Evolutionary conservation across 2,113 vertebrate species (phyloP), one percentile per base, ranked within the genome.

Genomic region (Cyprinodon brontotheroides): DNA sequence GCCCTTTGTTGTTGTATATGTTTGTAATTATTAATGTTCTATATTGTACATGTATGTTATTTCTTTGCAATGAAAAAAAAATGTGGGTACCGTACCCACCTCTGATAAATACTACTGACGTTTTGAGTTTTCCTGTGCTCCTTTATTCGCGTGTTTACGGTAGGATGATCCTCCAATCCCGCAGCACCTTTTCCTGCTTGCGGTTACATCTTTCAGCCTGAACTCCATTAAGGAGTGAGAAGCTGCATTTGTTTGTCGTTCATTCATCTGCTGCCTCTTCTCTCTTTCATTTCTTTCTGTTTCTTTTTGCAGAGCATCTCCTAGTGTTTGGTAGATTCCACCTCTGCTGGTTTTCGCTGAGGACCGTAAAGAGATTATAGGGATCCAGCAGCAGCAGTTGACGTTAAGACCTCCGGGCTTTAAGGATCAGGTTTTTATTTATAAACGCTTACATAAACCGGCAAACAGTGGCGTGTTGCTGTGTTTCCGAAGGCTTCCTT

Each of bases 81-180:
- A 29, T 29, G 29, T 29, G 29, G 29, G 29, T 29, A 29, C 29
- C 29, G 29, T 29, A 29, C 29, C 29, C 29, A 29, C 29, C 29
- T 29, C 29, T 29, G 29, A 29, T 9, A n/a, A 57, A n/a, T 2
- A 57, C 6, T 9, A 8, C 47, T 17, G 48, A 50, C 29, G 48
- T 15, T 78, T 75, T 61, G 71, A 1, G 13, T 0, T 3, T 41
- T 1, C 1, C 17, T 1, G 29, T 4, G 84, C 79, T 4, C 48
- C 12, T 72, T 29, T 91, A 39, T 0, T 88, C 5, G 0, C 0
- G 74, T 74, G 37, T 71, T 93, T 94, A 94, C 91, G 92, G 92
- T 89, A 92, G 12, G 15, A 1, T 43, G 61, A 68, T 82, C 74
- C 60, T 73, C 80, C 85, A 81, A 86, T 83, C 91, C 85, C 77